These are phyloP conservation scores for Lutjanus argentimaculatus DNA, from an alignment of 2,797 vertebrate species.

Conservation along the genomic window DNA sequence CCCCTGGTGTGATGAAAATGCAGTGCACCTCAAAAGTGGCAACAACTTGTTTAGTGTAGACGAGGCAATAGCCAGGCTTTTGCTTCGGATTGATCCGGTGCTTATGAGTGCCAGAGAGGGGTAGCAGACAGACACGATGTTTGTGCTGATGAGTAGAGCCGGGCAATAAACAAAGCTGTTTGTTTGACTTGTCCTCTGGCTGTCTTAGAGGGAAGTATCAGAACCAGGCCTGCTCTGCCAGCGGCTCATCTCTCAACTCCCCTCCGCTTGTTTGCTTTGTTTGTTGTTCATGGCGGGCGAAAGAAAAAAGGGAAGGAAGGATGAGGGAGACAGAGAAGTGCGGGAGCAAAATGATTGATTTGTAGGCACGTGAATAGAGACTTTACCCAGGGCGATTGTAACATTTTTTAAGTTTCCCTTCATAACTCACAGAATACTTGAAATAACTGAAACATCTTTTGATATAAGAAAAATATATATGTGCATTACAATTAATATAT, in stretches of 20 bases:
- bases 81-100: conserved; percentile 47
- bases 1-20: conserved; percentile 67
- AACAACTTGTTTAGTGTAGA: conserved; percentile 4
- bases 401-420: no score
- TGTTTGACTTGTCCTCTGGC: conserved; percentile 54
- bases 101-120: conserved; percentile 42
- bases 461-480: no score
- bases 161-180: conserved; percentile 59
- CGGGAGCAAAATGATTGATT: conserved; percentile 21
- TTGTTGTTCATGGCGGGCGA: conserved; percentile 18
- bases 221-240: conserved; percentile 17
- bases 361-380: not conserved
- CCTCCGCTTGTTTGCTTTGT: conserved; percentile 42
- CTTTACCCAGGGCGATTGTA: conserved; percentile 1
- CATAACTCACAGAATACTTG: no score
- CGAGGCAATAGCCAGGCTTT: not conserved
- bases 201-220: conserved; percentile 26
- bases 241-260: conserved; percentile 8
- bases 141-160: conserved; percentile 58
- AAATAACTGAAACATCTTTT: no score
- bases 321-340: not conserved
- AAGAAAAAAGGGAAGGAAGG: not conserved
- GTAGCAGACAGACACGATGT: conserved; percentile 26
- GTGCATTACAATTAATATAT: no score
- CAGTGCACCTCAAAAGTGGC: conserved; percentile 16